Conservation (phyloP, 2,797 vertebrate genomes). For the Tapera naevia region DNA sequence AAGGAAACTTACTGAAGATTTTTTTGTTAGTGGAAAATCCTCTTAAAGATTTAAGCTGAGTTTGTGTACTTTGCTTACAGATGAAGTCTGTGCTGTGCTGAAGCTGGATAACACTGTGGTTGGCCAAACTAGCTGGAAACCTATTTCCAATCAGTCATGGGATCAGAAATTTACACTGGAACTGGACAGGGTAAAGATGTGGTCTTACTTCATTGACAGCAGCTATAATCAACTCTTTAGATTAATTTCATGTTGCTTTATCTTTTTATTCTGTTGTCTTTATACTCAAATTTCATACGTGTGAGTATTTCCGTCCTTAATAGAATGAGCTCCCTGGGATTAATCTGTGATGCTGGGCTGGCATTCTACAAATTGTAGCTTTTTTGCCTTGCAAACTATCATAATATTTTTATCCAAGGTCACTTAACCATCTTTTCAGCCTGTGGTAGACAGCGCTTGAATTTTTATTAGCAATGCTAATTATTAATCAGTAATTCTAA, state of each 20-base stretch:
- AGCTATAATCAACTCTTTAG: neutral
- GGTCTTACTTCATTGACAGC: neutral
- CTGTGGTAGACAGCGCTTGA: neutral
- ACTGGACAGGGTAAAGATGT: conserved; percentile 85
- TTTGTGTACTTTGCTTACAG: conserved; percentile 79
- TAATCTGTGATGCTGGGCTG: neutral
- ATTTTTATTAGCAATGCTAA: neutral
- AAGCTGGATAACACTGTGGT: conserved; percentile 91
- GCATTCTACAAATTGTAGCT: neutral
- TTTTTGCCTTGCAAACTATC: neutral
- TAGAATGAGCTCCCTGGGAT: neutral
- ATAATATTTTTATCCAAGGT: neutral
- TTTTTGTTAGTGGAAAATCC: conserved; percentile 68
- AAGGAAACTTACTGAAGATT: conserved; percentile 21
- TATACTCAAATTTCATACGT: neutral
- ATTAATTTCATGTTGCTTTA: neutral
- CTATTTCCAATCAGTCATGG: conserved; percentile 90
- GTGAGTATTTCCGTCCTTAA: neutral
- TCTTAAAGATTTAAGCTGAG: conserved; percentile 72
- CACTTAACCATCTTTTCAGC: neutral
- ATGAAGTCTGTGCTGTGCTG: conserved; percentile 89
- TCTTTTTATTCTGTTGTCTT: neutral
- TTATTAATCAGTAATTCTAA: neutral
- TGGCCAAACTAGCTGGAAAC: conserved; percentile 89
- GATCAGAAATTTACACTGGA: conserved; percentile 92